Evolutionary conservation across 2,113 vertebrate genomes (phyloP).

Genomic region (Oreamnos americanus): DNA sequence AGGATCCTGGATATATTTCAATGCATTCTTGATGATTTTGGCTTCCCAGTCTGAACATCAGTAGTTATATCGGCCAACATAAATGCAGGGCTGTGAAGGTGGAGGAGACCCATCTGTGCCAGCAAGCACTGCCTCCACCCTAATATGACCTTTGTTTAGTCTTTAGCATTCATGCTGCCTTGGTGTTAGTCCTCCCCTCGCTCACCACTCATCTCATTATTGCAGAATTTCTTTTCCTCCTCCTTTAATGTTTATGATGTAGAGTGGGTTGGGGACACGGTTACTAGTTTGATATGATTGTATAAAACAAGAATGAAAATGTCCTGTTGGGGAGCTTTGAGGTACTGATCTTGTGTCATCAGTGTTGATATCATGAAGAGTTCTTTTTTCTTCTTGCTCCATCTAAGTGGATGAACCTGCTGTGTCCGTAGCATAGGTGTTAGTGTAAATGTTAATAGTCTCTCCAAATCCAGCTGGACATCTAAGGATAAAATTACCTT

Average conservation of each 20-base stretch:
- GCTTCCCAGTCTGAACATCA: neutral
- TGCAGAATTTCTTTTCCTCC: neutral
- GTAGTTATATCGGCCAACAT: fast-evolving
- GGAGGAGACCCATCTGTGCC: neutral
- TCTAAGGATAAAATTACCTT: neutral
- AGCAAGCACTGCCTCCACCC: neutral
- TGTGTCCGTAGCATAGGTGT: neutral
- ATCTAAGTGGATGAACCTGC: neutral
- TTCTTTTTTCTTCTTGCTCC: neutral
- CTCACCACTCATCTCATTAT: neutral
- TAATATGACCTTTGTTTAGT: neutral
- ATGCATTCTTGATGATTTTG: neutral
- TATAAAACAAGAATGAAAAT: neutral
- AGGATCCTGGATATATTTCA: neutral
- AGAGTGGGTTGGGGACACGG: neutral
- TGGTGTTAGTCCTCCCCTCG: neutral
- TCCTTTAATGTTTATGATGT: neutral
- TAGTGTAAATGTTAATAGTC: neutral
- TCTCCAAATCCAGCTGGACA: neutral
- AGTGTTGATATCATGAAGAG: neutral
- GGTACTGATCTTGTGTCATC: neutral
- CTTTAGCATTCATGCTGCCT: neutral
- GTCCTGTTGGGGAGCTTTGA: neutral
- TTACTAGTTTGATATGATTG: neutral
- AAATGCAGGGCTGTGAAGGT: fast-evolving